Evolutionary conservation across 2,888 invertebrate genomes (phyloP), one percentile per base, ranked within the genome.

Genomic region (Pediacus dermestoides): DNA sequence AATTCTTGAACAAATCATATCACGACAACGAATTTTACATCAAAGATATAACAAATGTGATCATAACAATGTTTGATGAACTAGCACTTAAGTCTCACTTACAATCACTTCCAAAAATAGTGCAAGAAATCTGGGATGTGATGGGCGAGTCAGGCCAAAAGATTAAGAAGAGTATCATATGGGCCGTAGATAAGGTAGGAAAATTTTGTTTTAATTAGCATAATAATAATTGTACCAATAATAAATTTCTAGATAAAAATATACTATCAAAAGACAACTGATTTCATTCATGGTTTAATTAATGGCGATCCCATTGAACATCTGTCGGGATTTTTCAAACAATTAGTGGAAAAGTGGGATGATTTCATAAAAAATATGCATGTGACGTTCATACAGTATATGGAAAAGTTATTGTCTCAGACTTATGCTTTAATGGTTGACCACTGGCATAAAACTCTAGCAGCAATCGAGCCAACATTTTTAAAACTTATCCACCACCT

Each of bases 81-180:
- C 73, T 89, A 61, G 82, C 88, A 0, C 75, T 88, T 30, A 74
- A 82, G 39, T 80, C 82, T 42, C 87, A 88, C 60, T 78, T 89
- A 50, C 82, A 88, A 53, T 82, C 84, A 1, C 60, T 89, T 33
- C 89, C 89, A 0, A 85, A 83, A 30, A 85, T 89, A 13, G 74
- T 89, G 0, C 83, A 82, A 30, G 89, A 89, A 64, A 76, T 89
- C 58, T 88, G 86, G 85, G 85, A 85, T 3, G 80, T 86, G 53
- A 85, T 89, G 85, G 89, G 88, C 0, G 87, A 88, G 35, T 88
- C 88, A 0, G 88, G 88, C 4, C 76, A 82, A 49, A 86, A 86
- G 0, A 77, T 89, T 11, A 80, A 85, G 30, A 80, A 85, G 47
- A 86, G 86, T 48, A 70, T 89, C 6, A 68, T 81, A 0, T 87